Evolutionary conservation across 2,888 invertebrate genomes (phyloP).

Genomic region (Agrotis clavis): DNA sequence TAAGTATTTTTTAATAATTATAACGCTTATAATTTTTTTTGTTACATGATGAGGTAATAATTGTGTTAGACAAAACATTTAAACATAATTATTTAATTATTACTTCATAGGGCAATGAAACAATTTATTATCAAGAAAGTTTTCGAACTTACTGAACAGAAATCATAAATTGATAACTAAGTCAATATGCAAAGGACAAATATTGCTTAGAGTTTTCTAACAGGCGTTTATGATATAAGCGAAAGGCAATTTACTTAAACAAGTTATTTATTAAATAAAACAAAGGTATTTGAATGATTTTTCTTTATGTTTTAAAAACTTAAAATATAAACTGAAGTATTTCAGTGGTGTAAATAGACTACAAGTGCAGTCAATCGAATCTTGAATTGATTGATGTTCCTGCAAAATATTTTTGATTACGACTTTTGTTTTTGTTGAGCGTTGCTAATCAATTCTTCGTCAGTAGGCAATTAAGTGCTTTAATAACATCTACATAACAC

Average conservation of each 20-base stretch:
- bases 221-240: constrained; percentile 50
- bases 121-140: not conserved
- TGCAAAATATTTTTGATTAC: constrained; percentile 4
- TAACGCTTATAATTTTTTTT: not conserved
- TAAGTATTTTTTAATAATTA: not conserved
- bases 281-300: not conserved
- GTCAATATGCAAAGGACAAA: constrained; percentile 31
- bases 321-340: too few species aligned
- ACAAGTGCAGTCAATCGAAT: not conserved
- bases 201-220: constrained; percentile 54
- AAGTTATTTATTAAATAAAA: not conserved
- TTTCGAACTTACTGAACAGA: not conserved
- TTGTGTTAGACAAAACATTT: not conserved
- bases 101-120: not conserved
- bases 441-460: constrained; percentile 30
- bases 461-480: too few species aligned
- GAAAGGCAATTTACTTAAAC: not conserved
- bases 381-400: constrained; percentile 2
- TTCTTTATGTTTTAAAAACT: too few species aligned
- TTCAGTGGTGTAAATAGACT: too few species aligned
- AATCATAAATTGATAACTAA: not conserved
- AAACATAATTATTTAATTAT: too few species aligned
- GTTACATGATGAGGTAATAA: not conserved
- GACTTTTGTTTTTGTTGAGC: constrained; percentile 22
- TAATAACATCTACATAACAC: not conserved